A percentile compares a stretch with the other conserved stretches of the same genome.
phyloP scores from a whole-genome alignment of 2,113 vertebrate species.

The Pachycephala philippinensis region DNA sequence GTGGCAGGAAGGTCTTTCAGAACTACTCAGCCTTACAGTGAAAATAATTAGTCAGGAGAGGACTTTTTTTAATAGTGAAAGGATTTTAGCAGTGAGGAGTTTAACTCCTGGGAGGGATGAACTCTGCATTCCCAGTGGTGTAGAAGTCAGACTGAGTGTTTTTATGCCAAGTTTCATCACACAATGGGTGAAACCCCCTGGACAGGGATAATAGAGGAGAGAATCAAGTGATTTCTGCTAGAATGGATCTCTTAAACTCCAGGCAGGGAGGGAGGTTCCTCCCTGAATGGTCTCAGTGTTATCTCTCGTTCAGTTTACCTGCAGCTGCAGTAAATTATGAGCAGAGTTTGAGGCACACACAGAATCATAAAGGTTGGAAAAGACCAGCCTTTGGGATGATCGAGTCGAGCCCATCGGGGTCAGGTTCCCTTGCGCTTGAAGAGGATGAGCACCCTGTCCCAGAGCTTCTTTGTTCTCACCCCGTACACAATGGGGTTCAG shows the following conservation, averaged over 20 bases:
- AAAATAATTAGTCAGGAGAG: neutral
- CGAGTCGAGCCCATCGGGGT: fast-evolving
- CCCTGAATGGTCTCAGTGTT: neutral
- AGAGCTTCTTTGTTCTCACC: neutral
- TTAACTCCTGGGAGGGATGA: neutral
- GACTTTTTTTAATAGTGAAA: neutral
- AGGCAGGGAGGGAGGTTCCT: neutral
- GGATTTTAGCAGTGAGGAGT: neutral
- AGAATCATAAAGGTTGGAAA: neutral
- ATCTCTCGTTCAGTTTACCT: fast-evolving
- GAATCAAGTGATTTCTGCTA: neutral
- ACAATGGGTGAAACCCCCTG: neutral
- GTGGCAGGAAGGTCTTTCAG: neutral
- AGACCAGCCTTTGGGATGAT: no score
- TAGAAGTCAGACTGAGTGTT: neutral
- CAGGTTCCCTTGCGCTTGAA: neutral
- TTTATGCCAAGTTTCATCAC: neutral
- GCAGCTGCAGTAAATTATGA: neutral
- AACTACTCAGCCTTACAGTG: neutral
- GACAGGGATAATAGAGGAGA: neutral
- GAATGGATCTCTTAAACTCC: neutral
- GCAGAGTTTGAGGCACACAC: neutral
- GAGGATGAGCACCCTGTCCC: neutral
- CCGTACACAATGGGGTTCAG: conserved; percentile 19
- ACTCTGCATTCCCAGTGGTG: neutral